Evolutionary conservation across 2,113 vertebrate genomes (phyloP), one percentile per base, ranked within the genome.

Genomic region (Passer montanus): DNA sequence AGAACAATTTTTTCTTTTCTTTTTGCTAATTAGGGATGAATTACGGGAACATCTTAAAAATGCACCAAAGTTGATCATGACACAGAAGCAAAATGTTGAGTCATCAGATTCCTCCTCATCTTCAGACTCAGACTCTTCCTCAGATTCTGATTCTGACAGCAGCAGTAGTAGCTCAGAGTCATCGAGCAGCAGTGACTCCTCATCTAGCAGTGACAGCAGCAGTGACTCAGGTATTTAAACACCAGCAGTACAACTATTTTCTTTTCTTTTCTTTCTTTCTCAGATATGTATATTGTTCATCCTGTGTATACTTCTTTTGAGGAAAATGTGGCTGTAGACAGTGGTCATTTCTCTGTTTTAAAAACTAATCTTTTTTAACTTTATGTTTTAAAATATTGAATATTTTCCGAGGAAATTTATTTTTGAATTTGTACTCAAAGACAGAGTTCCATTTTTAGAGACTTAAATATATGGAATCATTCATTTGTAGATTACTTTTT

Each of bases 1-100:
- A 7, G 9, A 67, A n/a, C 22, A 18, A 9, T 9, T 55, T 55
- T 49, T 27, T 21, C 15, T 7, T 15, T 21, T 80, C 53, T 58
- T 84, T 18, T 87, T 93, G 4, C 53, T 94, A n/a, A 59, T 70
- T 97, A 99, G 99, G 69, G 99, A 99, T 96, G 99, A 99, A 95
- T 96, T 99, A 47, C 98, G 99, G 53, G 99, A 99, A 70, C 99
- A 99, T 96, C 97, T 99, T 90, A 99, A 99, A 98, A 99, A 99
- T 23, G 99, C 99, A 50, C 99, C 99, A 4, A 99, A 99, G 97
- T 99, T 99, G 86, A 99, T 99, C 87, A 99, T 99, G 98, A 99
- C 99, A 9, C 99, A 99, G 97, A 99, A 99, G 64, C 99, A 99
- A 97, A 99, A 99, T 52, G 98, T 99, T 9, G 99, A 99, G 63